Evolutionary conservation across 2,797 vertebrate species (phyloP).

Genomic region (Oceanodroma leucorhoa): DNA sequence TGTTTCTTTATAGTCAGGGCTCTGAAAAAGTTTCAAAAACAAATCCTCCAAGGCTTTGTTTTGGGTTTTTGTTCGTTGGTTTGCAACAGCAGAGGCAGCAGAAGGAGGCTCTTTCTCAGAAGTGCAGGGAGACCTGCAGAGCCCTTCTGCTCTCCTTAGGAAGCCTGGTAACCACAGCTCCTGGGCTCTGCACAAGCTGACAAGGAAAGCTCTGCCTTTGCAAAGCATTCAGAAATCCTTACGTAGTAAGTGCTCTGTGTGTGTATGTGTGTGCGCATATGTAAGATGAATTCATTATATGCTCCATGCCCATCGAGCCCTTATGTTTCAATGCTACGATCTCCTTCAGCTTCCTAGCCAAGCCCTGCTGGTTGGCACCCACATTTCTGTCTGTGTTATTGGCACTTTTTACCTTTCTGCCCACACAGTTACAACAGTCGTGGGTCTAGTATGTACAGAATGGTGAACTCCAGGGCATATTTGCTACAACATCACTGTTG

Average conservation of each 20-base stretch:
- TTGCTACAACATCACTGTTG: slow-evolving; percentile 10
- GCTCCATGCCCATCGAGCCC: not conserved
- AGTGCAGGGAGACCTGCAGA: not conserved
- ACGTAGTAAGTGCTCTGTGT: not conserved
- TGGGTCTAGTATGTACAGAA: not conserved
- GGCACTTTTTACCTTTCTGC: not conserved
- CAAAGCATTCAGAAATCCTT: not conserved
- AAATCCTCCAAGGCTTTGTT: not conserved
- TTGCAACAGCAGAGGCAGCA: not conserved
- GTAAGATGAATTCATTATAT: not conserved
- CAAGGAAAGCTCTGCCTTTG: not conserved
- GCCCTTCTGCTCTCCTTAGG: not conserved
- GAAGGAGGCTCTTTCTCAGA: not conserved
- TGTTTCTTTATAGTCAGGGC: not conserved
- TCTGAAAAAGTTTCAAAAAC: not conserved
- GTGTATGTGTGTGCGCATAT: fast-evolving
- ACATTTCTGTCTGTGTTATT: not conserved
- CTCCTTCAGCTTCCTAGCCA: not conserved
- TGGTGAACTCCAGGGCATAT: not conserved
- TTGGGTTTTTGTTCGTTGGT: not conserved
- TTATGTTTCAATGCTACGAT: not conserved
- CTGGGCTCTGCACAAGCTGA: not conserved
- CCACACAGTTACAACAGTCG: not conserved
- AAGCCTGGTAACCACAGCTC: not conserved
- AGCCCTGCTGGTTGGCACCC: not conserved